These are phyloP conservation scores for Anoplopoma fimbria DNA, from an alignment of 2,113 vertebrate species.

Conservation along the genomic window DNA sequence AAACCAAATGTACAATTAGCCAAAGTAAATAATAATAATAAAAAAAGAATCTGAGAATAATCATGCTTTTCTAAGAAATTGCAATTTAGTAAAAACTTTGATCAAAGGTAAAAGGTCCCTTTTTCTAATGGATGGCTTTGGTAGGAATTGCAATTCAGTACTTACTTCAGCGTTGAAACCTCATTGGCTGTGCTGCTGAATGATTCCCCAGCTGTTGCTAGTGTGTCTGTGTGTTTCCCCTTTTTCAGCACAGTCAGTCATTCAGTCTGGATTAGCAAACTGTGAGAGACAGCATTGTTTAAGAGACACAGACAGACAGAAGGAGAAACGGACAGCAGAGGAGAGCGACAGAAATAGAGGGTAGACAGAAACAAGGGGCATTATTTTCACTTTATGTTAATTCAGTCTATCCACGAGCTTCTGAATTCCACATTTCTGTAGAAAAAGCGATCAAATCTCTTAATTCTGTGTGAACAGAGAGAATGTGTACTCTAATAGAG, in stretches of 20 bases:
- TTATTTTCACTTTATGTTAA: constrained; percentile 35
- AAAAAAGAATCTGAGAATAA: neutral
- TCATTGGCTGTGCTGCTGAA: constrained; percentile 44
- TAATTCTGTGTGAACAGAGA: neutral
- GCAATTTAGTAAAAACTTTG: neutral
- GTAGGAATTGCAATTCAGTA: neutral
- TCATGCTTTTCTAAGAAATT: neutral
- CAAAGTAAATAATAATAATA: neutral
- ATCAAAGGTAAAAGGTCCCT: neutral
- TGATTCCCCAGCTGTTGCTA: constrained; percentile 55
- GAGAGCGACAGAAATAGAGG: constrained; percentile 31
- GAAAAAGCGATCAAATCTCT: constrained; percentile 19
- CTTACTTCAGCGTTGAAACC: constrained; percentile 30
- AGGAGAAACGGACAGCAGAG: constrained; percentile 21
- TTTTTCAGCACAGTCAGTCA: constrained; percentile 73
- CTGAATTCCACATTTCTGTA: neutral
- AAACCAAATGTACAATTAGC: neutral
- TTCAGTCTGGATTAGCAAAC: constrained; percentile 75
- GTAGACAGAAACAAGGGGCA: constrained; percentile 44
- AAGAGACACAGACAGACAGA: constrained; percentile 6
- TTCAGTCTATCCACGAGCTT: constrained; percentile 17
- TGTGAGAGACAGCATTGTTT: constrained; percentile 75
- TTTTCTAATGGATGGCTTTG: neutral
- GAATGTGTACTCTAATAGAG: neutral
- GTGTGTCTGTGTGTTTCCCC: constrained; percentile 10